Base-by-base conservation (phyloP, 2,797 vertebrate genomes). In the Limosa lapponica region DNA sequence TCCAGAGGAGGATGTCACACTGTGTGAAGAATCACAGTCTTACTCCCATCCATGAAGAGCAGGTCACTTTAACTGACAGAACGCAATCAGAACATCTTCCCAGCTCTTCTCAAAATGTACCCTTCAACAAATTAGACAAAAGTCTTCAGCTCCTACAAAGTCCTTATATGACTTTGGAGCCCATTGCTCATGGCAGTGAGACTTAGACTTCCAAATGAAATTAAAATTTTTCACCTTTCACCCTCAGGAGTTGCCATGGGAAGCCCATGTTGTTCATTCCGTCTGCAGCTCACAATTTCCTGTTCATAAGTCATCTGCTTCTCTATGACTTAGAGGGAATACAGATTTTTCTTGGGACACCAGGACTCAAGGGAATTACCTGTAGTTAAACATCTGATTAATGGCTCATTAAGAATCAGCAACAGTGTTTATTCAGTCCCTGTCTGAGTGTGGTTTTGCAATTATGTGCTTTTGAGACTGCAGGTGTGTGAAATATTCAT, bases 311-410 rank as follows among this genome's bases (percentile, higher is more conserved):
- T 97, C 69, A 70, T 37, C 80, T 87, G 87, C 36, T 93, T 82
- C 64, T 82, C 66, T 79, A 1, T 18, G 73, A 66, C 73, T 95
- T 89, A 89, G 48, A 72, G 93, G 77, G 91, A 96, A 95, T 94
- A 90, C 91, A 95, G 93, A 91, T 94, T 96, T 93, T 96, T 95
- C 96, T 96, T 96, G 96, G 95, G 95, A 97, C 96, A 97, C 73
- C 37, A 41, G 48, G 89, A 77, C 95, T 87, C 96, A 27, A 43
- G 96, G 87, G 95, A 97, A 95, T 97, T 94, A 95, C 88, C 77
- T 97, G 90, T 95, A 96, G 95, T 93, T 95, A 97, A 97, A 96
- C 95, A 97, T 95, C 91, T 93, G 88, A 96, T 96, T 95, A 96
- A 96, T 96, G 94, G 78, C 94, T 96, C 96, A 95, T 97, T 96